phyloP scores from a whole-genome alignment of 2,888 invertebrate genomes.

The Hydraecia micacea region DNA sequence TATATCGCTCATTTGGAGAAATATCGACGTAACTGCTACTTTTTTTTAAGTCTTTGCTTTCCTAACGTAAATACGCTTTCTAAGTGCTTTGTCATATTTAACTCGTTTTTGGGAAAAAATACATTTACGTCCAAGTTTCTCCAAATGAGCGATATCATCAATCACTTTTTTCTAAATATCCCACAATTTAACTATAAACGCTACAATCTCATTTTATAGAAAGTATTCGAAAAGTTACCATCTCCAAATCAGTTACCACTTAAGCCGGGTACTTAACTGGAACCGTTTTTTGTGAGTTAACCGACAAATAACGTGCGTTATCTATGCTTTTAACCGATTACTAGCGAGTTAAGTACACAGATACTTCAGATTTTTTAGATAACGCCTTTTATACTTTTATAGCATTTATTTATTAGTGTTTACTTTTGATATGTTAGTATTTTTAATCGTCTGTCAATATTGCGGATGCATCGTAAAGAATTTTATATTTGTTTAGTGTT shows the following conservation, averaged over 20 bases:
- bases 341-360: conserved; percentile 38
- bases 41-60: too few species aligned
- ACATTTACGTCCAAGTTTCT: too few species aligned
- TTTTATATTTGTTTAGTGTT: conserved; percentile 33
- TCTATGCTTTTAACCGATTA: conserved; percentile 68
- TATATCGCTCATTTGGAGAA: too few species aligned
- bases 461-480: background rate
- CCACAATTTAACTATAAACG: background rate
- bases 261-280: conserved; percentile 36
- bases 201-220: background rate
- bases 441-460: conserved; percentile 47
- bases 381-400: conserved; percentile 54
- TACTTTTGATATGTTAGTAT: conserved; percentile 35
- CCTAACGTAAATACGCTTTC: too few species aligned
- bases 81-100: too few species aligned
- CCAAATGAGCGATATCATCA: too few species aligned
- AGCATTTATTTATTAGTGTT: conserved; percentile 36
- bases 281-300: conserved; percentile 58
- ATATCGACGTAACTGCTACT: too few species aligned
- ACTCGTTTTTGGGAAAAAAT: too few species aligned
- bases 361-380: conserved; percentile 66
- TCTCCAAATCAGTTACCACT: conserved; percentile 34
- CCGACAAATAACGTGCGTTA: conserved; percentile 58
- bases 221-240: conserved; percentile 18
- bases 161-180: background rate